Evolutionary conservation across 2,888 invertebrate species (phyloP), one percentile per base, ranked within the genome.

Genomic region (Schizaphis graminum): DNA sequence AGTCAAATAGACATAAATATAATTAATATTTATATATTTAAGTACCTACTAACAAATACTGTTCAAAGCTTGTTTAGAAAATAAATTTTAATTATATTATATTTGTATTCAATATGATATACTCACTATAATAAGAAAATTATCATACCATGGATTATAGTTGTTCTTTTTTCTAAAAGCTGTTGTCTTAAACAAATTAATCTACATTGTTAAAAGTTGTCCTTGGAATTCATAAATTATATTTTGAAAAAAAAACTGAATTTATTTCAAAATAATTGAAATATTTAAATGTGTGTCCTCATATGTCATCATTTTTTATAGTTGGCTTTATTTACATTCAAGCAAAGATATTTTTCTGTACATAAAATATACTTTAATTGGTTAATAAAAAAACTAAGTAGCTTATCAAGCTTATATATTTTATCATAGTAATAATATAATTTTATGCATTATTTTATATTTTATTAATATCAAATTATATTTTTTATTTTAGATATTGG

Each of bases 401-500:
- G 35, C 5, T 77, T 35, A 67, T 67, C 13, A 77, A 35, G 5
- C 8, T 7, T 7, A 8, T 2, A 35, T 77, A 0, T 77, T 67
- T n/a, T 13, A 67, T 16, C 1, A n/a, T 67, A 61, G 28, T n/a
- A n/a, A 13, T n/a, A 61, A 67, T 67, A 67, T 67, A 61, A 61
- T 53, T 53, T 61, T n/a, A 67, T n/a, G n/a, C n/a, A n/a, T n/a
- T 67, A 5, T 67, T 67, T 3, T 77, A 77, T 53, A 21, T 53
- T 35, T n/a, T 35, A 2, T 35, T 77, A 35, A 35, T 77, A 35
- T 35, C 16, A 35, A 24, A 44, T 8, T 84, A 53, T 28, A 2
- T 3, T 88, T 92, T 35, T 93, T 47, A 0, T 35, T 84, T 84
- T 47, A 93, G 93, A n/a, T 93, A 56, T 90, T 94, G 41, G 90